Conservation (phyloP, 2,888 invertebrate genomes). For the Harmothoe impar region DNA sequence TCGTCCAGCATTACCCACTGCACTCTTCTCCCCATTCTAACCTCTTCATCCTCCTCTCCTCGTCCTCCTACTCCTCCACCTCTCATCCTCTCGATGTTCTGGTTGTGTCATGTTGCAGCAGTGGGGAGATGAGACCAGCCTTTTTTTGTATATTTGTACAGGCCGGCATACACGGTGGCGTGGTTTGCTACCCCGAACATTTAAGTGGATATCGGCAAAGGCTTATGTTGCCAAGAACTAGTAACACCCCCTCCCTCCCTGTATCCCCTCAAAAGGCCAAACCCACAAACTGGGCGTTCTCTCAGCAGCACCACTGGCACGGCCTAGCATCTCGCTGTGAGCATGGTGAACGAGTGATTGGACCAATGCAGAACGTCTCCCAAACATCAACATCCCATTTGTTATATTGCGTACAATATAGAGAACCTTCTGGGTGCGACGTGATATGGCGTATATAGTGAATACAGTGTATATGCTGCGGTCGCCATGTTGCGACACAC, state of each 20-base stretch:
- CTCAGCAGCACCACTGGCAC: slow-evolving; percentile 49
- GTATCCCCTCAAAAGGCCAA: neutral
- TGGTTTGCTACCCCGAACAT: neutral
- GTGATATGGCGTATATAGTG: neutral
- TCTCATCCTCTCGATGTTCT: slow-evolving; percentile 27
- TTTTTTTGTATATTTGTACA: slow-evolving; percentile 59
- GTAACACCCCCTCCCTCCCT: neutral
- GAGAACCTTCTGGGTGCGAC: neutral
- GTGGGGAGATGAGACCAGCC: slow-evolving; percentile 49
- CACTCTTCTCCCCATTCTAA: slow-evolving; percentile 22
- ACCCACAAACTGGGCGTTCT: neutral
- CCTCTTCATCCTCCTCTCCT: slow-evolving; percentile 7
- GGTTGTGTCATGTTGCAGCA: slow-evolving; percentile 52
- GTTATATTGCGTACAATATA: neutral
- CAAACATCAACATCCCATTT: slow-evolving; percentile 47
- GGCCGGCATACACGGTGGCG: slow-evolving; percentile 38
- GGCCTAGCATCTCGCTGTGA: slow-evolving; percentile 56
- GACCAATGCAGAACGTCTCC: slow-evolving; percentile 55
- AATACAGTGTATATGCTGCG: neutral
- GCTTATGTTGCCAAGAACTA: neutral
- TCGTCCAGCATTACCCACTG: slow-evolving; percentile 36
- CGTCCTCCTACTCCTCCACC: slow-evolving; percentile 1
- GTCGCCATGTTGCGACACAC: neutral
- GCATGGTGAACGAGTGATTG: slow-evolving; percentile 52
- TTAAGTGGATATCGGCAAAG: neutral